These are phyloP conservation scores for Drosophila virilis DNA, from an alignment of 1,140 invertebrate species.

Conservation along the genomic window DNA sequence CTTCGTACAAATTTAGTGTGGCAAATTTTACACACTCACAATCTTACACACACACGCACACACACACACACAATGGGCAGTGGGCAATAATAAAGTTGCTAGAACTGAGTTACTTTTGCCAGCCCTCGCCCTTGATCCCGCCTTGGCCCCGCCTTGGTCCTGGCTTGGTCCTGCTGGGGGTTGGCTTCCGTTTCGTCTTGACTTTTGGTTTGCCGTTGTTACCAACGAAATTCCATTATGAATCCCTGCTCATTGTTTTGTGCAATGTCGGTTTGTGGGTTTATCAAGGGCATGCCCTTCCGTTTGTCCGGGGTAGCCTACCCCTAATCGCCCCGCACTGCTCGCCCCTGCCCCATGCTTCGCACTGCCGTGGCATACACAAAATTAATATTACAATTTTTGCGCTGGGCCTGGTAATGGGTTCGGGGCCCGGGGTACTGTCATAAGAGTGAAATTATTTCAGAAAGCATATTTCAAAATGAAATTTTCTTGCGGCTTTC, in stretches of 20 bases:
- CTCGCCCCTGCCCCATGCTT: neutral
- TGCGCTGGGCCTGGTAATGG: slow-evolving; percentile 51
- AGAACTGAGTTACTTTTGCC: slow-evolving; percentile 14
- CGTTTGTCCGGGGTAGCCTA: slow-evolving; percentile 14
- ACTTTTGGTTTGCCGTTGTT: slow-evolving; percentile 55
- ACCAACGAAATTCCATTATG: slow-evolving; percentile 76
- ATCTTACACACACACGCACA: slow-evolving; percentile 12
- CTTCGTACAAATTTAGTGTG: slow-evolving; percentile 75
- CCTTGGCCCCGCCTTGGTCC: slow-evolving; percentile 33
- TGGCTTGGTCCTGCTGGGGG: slow-evolving; percentile 46
- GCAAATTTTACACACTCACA: slow-evolving; percentile 60
- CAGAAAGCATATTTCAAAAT: slow-evolving; percentile 82
- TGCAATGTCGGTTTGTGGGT: slow-evolving; percentile 43
- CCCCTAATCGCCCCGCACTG: neutral
- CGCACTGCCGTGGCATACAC: slow-evolving; percentile 43
- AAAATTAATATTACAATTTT: slow-evolving; percentile 83
- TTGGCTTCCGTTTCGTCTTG: slow-evolving; percentile 70
- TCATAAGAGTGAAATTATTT: slow-evolving; percentile 81
- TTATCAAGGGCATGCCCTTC: slow-evolving; percentile 46
- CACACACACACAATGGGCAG: slow-evolving; percentile 20
- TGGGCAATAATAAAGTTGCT: slow-evolving; percentile 72
- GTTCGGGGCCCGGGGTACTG: slow-evolving; percentile 30
- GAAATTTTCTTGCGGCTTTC: slow-evolving; percentile 76
- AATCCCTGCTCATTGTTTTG: slow-evolving; percentile 80
- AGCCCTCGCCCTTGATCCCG: neutral